Percentiles rank a stretch among this genome's conserved stretches.
Evolutionary conservation across 2,888 invertebrate genomes (phyloP).

Genomic region (Acleris laterana): DNA sequence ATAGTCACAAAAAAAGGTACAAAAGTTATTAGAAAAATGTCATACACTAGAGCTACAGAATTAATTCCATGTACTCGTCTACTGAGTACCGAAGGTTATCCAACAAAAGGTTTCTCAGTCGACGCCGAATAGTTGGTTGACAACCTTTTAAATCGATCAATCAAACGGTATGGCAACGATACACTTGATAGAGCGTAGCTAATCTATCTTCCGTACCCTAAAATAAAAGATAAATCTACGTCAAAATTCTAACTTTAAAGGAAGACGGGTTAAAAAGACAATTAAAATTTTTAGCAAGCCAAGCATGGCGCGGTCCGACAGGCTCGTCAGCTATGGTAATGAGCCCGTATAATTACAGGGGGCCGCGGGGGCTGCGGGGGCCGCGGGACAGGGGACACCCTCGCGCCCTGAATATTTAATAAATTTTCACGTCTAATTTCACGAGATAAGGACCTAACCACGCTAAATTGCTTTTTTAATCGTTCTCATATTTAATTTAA

Average conservation of each 20-base stretch:
- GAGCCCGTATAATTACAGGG: constrained; percentile 5
- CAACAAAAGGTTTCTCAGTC: too few species aligned
- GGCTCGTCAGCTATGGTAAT: constrained; percentile 15
- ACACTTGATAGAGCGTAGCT: too few species aligned
- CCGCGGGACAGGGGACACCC: not conserved
- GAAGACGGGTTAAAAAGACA: not conserved
- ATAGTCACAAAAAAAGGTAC: too few species aligned
- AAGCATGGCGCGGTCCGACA: constrained; percentile 5
- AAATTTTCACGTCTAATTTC: constrained; percentile 15
- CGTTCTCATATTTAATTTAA: not conserved
- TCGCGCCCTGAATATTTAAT: constrained; percentile 15
- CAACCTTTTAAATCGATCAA: too few species aligned
- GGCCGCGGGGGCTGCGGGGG: not conserved
- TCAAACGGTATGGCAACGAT: too few species aligned
- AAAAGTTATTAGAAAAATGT: too few species aligned
- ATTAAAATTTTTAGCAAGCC: constrained; percentile 15
- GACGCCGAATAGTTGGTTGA: too few species aligned
- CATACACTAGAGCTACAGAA: too few species aligned
- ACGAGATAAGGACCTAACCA: constrained; percentile 9
- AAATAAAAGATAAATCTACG: not conserved
- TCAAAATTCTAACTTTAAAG: not conserved
- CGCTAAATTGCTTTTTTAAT: constrained; percentile 17
- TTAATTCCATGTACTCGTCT: too few species aligned
- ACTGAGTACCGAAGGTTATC: too few species aligned
- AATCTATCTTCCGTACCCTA: too few species aligned